Conservation (phyloP, 2,797 vertebrate species). For the Pantherophis alleghaniensis region DNA sequence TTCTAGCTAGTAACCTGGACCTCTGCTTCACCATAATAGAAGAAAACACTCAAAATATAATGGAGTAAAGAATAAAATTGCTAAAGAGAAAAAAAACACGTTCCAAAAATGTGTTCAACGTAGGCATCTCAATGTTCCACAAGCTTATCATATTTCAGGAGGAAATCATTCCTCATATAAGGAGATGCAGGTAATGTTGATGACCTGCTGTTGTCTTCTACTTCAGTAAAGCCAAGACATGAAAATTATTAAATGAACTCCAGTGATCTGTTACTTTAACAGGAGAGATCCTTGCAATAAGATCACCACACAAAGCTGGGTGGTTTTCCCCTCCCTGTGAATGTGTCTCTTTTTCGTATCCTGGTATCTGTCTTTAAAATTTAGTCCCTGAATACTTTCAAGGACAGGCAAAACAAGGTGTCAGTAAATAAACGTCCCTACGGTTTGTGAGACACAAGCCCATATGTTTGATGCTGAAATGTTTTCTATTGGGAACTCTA, state of each 20-base stretch:
- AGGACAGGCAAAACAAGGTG: constrained; percentile 18
- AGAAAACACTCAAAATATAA: constrained; percentile 43
- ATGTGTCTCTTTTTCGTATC: neutral
- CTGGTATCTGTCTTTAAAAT: constrained; percentile 1
- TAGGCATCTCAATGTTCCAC: neutral
- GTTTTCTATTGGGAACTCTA: constrained; percentile 46
- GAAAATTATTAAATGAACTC: neutral
- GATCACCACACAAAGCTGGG: neutral
- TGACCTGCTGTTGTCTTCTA: neutral
- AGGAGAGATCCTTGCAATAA: neutral
- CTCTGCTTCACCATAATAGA: constrained; percentile 56
- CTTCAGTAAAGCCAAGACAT: neutral
- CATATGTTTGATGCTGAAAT: constrained; percentile 39
- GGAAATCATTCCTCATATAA: neutral
- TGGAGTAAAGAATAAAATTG: neutral
- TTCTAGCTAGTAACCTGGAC: constrained; percentile 33
- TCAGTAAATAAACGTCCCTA: constrained; percentile 38
- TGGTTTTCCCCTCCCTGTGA: neutral
- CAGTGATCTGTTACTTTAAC: neutral
- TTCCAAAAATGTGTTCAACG: constrained; percentile 24
- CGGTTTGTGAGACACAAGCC: constrained; percentile 42
- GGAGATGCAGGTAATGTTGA: fast-evolving
- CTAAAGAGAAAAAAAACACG: neutral
- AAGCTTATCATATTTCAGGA: neutral
- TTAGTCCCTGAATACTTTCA: constrained; percentile 21